These are phyloP conservation scores for Himalopsyche phryganea DNA, from an alignment of 1,140 invertebrate genomes.

Conservation along the genomic window DNA sequence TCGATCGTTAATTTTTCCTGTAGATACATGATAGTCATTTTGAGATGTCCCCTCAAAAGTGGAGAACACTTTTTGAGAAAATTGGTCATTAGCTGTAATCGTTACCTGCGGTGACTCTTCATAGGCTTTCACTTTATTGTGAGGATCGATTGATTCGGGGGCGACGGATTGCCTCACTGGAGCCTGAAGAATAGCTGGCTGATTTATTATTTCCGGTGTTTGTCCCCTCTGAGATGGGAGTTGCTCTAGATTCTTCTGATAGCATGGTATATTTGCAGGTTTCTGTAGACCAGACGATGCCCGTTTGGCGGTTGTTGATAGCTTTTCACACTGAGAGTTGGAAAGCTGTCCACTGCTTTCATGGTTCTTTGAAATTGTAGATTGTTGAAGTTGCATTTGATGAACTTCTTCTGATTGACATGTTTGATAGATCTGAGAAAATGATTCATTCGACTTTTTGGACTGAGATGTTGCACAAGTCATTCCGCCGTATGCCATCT, in stretches of 20 bases:
- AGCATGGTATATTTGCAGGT: slow-evolving; percentile 56
- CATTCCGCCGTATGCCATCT: slow-evolving; percentile 35
- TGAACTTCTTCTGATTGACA: slow-evolving; percentile 16
- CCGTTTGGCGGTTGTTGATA: slow-evolving; percentile 38
- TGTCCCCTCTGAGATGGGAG: slow-evolving; percentile 52
- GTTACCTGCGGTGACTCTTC: neutral
- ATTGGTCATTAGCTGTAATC: slow-evolving; percentile 9
- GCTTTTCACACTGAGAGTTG: slow-evolving; percentile 38
- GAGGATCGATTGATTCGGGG: slow-evolving; percentile 35
- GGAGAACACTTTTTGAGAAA: slow-evolving; percentile 12
- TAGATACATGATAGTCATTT: slow-evolving; percentile 7
- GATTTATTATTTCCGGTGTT: slow-evolving; percentile 47
- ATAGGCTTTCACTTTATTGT: slow-evolving; percentile 24
- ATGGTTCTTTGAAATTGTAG: slow-evolving; percentile 23
- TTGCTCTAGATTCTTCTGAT: slow-evolving; percentile 59
- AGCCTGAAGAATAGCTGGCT: slow-evolving; percentile 39
- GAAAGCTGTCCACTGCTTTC: no score
- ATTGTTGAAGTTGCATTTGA: slow-evolving; percentile 8
- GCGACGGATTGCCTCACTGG: slow-evolving; percentile 41
- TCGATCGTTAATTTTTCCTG: slow-evolving; percentile 32
- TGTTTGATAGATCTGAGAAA: slow-evolving; percentile 12
- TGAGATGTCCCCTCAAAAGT: slow-evolving; percentile 1
- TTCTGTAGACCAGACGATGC: slow-evolving; percentile 54
- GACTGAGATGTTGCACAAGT: slow-evolving; percentile 2
- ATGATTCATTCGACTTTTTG: slow-evolving; percentile 7